These are phyloP conservation scores for Styela clava DNA, from an alignment of 23 tunicate species.

Conservation along the genomic window DNA sequence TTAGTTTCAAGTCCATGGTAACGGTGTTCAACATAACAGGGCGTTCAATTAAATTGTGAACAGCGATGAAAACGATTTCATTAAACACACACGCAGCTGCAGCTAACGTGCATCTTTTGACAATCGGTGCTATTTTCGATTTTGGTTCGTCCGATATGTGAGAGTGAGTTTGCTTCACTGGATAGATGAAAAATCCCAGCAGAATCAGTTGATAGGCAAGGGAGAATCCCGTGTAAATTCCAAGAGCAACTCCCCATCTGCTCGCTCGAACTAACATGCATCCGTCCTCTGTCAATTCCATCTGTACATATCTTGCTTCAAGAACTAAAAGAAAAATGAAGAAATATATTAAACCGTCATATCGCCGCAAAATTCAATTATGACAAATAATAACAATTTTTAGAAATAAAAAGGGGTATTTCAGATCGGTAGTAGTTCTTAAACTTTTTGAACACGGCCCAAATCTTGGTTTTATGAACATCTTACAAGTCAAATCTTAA, in stretches of 20 bases:
- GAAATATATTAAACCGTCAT: no score
- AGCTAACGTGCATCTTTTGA: constrained; percentile 4
- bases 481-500: no score
- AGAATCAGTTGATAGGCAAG: constrained; percentile 10
- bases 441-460: no score
- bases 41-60: constrained; percentile 15
- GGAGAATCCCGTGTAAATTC: constrained; percentile 25
- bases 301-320: constrained; percentile 7
- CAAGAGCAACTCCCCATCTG: constrained; percentile 17
- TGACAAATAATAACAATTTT: no score
- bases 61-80: constrained; percentile 11
- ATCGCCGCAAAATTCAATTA: no score
- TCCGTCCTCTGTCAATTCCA: constrained; percentile 5
- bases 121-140: constrained; percentile 14
- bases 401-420: no score
- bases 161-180: constrained; percentile 12
- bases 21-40: constrained; percentile 30
- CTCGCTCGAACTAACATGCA: constrained; percentile 23
- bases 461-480: no score
- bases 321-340: constrained; percentile 11
- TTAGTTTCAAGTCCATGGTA: constrained; percentile 9
- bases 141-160: constrained; percentile 8
- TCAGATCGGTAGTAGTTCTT: no score
- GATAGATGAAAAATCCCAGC: constrained; percentile 31
- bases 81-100: constrained; percentile 8